phyloP scores from a whole-genome alignment of 2,888 invertebrate genomes.

The Parasteatoda lunata region DNA sequence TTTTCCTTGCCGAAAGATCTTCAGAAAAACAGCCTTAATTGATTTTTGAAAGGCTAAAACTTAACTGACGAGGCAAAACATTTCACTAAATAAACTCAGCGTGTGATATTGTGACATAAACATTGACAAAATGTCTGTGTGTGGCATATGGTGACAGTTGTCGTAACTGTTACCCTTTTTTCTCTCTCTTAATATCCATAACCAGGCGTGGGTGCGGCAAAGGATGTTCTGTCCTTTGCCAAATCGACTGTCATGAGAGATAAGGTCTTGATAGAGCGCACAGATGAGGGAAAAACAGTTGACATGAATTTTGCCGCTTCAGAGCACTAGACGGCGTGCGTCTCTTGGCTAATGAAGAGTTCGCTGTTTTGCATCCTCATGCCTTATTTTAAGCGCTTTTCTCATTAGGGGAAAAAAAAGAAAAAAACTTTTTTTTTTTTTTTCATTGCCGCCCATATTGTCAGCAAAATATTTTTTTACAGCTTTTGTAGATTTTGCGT shows the following conservation, averaged over 20 bases:
- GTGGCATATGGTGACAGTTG: conserved; percentile 51
- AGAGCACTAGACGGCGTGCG: conserved; percentile 51
- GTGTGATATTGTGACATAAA: not conserved
- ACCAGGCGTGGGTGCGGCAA: conserved; percentile 15
- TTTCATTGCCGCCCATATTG: too few species aligned
- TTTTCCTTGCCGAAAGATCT: too few species aligned
- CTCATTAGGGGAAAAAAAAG: not conserved
- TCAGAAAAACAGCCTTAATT: too few species aligned
- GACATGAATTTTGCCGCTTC: conserved; percentile 4
- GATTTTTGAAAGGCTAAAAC: too few species aligned
- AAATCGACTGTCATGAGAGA: conserved; percentile 60
- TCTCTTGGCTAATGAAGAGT: not conserved
- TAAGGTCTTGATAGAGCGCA: conserved; percentile 51
- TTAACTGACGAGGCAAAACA: not conserved
- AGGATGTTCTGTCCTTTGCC: conserved; percentile 44
- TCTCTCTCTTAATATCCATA: not conserved
- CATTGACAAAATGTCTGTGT: not conserved
- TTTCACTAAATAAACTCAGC: conserved; percentile 5
- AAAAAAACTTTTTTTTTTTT: too few species aligned
- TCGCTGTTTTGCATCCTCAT: not conserved
- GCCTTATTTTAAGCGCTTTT: not conserved
- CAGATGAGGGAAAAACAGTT: conserved; percentile 17
- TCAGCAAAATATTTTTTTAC: too few species aligned
- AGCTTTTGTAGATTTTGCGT: too few species aligned
- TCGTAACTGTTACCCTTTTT: not conserved